Percentiles rank a stretch among this genome's conserved stretches.
phyloP scores from a whole-genome alignment of 2,797 vertebrate genomes.

The Oryzias dopingdopingensis region DNA sequence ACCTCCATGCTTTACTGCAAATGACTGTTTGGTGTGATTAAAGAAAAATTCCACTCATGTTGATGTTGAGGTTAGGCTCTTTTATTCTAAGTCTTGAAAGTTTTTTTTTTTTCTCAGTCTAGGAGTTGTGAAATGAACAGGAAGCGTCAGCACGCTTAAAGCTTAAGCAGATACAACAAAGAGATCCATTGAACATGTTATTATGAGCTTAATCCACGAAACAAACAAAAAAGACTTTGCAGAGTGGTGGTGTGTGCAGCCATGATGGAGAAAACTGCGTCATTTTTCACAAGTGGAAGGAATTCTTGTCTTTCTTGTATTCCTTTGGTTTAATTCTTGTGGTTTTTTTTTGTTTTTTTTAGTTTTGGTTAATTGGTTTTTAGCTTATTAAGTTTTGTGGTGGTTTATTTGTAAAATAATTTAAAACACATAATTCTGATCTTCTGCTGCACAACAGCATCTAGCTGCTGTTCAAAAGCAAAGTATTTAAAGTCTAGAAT shows the following conservation, averaged over 20 bases:
- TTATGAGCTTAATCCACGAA: constrained; percentile 4
- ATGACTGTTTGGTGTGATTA: constrained; percentile 41
- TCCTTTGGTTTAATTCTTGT: no score
- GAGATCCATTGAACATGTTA: constrained; percentile 10
- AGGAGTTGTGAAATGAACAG: constrained; percentile 21
- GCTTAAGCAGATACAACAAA: constrained; percentile 7
- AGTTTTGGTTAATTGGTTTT: no score
- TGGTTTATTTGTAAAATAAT: no score
- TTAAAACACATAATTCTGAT: no score
- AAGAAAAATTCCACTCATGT: constrained; percentile 14
- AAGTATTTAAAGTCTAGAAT: no score
- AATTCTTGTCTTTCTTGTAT: background rate
- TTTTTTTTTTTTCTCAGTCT: constrained; percentile 13
- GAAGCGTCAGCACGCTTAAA: constrained; percentile 1
- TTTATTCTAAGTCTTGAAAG: constrained; percentile 25
- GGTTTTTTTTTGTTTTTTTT: no score
- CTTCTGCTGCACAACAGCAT: no score
- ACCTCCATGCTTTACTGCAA: constrained; percentile 57
- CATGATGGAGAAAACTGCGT: constrained; percentile 29
- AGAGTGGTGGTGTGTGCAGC: constrained; percentile 16
- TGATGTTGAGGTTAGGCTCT: constrained; percentile 16
- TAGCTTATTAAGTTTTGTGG: no score
- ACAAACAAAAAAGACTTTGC: constrained; percentile 4
- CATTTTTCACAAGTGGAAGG: constrained; percentile 19
- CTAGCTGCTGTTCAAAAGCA: no score